phyloP scores from a whole-genome alignment of 2,113 vertebrate genomes.

The Elaphurus davidianus region DNA sequence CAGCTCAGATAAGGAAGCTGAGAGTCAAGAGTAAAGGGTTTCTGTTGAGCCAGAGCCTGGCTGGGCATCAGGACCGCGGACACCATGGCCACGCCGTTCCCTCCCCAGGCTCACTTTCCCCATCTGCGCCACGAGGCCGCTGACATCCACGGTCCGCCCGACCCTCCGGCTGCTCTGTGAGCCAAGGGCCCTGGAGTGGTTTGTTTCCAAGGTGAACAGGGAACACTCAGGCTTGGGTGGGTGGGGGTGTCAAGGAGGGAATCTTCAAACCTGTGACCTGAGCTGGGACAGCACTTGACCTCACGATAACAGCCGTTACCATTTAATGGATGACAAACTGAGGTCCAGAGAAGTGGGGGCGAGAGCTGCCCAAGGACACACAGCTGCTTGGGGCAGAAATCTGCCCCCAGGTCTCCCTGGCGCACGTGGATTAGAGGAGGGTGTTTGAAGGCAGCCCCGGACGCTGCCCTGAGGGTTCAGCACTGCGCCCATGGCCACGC shows the following conservation, averaged over 20 bases:
- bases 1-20: neutral
- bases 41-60: neutral
- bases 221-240: neutral
- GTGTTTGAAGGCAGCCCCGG: too few species aligned
- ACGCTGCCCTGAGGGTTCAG: rapidly evolving
- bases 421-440: rapidly evolving
- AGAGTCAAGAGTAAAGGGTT: neutral
- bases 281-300: neutral
- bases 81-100: rapidly evolving
- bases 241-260: rapidly evolving
- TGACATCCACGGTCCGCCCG: rapidly evolving
- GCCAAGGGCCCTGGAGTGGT: rapidly evolving
- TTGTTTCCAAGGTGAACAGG: rapidly evolving
- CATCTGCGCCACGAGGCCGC: rapidly evolving
- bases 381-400: too few species aligned
- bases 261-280: too few species aligned
- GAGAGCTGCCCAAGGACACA: rapidly evolving
- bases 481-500: rapidly evolving
- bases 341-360: neutral
- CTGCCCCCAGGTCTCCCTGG: neutral
- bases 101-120: neutral
- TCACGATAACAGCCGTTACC: neutral
- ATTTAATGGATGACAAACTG: neutral
- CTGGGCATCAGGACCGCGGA: neutral
- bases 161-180: neutral